Percentiles rank a stretch among this genome's conserved stretches.
Evolutionary conservation across 1,140 invertebrate species (phyloP).

Genomic region (Tetragnatha versicolor): DNA sequence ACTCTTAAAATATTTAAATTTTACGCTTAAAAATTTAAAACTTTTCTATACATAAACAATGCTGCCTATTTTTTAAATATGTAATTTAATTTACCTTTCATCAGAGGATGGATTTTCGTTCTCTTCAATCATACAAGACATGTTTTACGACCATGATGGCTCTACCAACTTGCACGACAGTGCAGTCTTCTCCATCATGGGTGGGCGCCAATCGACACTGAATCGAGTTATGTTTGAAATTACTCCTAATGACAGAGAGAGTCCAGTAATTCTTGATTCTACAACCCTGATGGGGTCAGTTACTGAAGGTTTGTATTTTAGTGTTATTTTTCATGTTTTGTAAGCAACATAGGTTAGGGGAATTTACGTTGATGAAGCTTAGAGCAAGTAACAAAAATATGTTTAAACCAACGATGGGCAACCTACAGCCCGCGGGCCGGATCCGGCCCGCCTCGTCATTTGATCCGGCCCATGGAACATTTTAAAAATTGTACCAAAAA

Average conservation of each 20-base stretch:
- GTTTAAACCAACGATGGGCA: too few relatives aligned
- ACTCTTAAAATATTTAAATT: neutral
- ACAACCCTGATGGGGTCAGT: conserved; percentile 26
- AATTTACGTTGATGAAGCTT: neutral
- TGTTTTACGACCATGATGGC: conserved; percentile 32
- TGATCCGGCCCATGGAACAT: too few relatives aligned
- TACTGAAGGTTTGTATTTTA: conserved; percentile 14
- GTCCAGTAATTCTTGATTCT: conserved; percentile 41
- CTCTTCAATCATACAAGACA: conserved; percentile 32
- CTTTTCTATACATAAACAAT: neutral
- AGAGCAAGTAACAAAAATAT: too few relatives aligned
- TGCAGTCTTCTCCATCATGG: conserved; percentile 36
- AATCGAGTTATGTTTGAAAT: conserved; percentile 34
- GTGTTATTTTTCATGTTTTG: neutral
- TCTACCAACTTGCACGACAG: conserved; percentile 27
- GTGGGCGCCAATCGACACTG: conserved; percentile 15
- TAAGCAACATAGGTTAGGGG: neutral
- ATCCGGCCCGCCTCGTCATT: too few relatives aligned
- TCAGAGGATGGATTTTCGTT: conserved; percentile 39
- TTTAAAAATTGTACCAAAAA: too few relatives aligned
- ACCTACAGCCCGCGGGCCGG: too few relatives aligned
- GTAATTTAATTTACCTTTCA: neutral
- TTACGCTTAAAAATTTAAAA: neutral
- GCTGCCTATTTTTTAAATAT: neutral
- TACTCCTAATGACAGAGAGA: conserved; percentile 17